A percentile compares a stretch with the other conserved stretches of the same genome.
These are phyloP conservation scores for Drosophila tani DNA, from an alignment of 1,140 invertebrate genomes.

Conservation along the genomic window DNA sequence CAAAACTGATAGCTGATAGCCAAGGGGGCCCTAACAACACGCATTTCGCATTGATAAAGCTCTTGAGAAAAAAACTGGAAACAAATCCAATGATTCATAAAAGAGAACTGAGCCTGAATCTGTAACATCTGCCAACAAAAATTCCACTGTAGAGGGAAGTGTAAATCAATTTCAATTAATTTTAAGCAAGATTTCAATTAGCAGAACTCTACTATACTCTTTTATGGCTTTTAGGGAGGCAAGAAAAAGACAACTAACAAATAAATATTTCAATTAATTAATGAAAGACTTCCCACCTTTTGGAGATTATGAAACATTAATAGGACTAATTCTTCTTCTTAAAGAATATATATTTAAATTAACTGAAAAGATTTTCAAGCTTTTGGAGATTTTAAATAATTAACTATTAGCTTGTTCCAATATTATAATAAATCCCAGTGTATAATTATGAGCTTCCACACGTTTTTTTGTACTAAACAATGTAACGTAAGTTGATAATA, in stretches of 20 bases:
- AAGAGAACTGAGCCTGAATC: too few relatives aligned
- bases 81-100: not conserved
- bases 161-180: not conserved
- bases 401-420: not conserved
- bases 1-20: slow-evolving; percentile 4
- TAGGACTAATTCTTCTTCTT: too few relatives aligned
- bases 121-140: not conserved
- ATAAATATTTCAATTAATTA: too few relatives aligned
- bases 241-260: too few relatives aligned
- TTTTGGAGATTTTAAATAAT: not conserved
- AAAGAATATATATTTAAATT: too few relatives aligned
- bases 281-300: too few relatives aligned
- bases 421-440: not conserved
- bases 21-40: slow-evolving; percentile 7
- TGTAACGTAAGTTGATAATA: slow-evolving; percentile 8
- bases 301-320: too few relatives aligned
- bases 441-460: not conserved
- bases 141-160: not conserved
- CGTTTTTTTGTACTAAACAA: slow-evolving; percentile 6
- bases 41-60: not conserved
- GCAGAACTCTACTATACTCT: not conserved
- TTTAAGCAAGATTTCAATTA: not conserved
- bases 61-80: not conserved
- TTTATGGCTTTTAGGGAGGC: too few relatives aligned
- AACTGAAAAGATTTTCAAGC: not conserved